Percentiles rank a stretch among this genome's conserved stretches.
Evolutionary conservation across 2,797 vertebrate genomes (phyloP).

Genomic region (Sebastes elongatus): DNA sequence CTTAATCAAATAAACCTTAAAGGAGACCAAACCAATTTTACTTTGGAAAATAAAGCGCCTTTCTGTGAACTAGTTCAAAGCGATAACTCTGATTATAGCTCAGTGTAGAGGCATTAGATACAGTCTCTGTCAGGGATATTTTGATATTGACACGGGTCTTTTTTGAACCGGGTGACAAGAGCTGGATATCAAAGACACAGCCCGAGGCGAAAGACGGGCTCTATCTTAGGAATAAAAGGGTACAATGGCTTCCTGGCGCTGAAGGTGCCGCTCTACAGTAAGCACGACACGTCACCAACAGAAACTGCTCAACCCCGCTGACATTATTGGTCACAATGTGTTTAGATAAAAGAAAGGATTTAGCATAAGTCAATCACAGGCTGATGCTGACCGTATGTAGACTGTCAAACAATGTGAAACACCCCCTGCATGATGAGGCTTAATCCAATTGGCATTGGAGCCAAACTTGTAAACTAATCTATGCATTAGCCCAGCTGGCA

Average conservation of each 20-base stretch:
- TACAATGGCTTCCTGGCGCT: conserved; percentile 23
- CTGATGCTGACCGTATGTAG: conserved; percentile 77
- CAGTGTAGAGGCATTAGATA: conserved; percentile 67
- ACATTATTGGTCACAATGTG: conserved; percentile 67
- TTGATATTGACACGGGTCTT: conserved; percentile 65
- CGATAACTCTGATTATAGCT: conserved; percentile 72
- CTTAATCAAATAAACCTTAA: conserved; percentile 79
- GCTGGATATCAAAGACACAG: conserved; percentile 59
- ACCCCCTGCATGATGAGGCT: conserved; percentile 71
- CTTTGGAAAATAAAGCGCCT: conserved; percentile 69
- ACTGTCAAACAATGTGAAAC: conserved; percentile 80
- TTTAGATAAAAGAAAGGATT: conserved; percentile 70
- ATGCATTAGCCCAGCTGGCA: conserved; percentile 83
- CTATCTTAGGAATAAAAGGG: conserved; percentile 55
- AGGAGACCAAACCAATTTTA: conserved; percentile 67
- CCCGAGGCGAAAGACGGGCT: conserved; percentile 37
- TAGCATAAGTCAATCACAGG: conserved; percentile 79
- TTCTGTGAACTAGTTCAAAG: conserved; percentile 74
- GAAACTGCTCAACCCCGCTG: conserved; percentile 57
- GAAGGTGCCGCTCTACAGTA: conserved; percentile 49
- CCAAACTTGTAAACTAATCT: conserved; percentile 89
- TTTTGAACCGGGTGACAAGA: conserved; percentile 50
- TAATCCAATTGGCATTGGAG: conserved; percentile 85
- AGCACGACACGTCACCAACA: conserved; percentile 8
- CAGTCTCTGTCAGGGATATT: conserved; percentile 65